A percentile compares a stretch with the other conserved stretches of the same genome.
Evolutionary conservation across 1,140 invertebrate species (phyloP).

Genomic region (Aphaenogaster rudis): DNA sequence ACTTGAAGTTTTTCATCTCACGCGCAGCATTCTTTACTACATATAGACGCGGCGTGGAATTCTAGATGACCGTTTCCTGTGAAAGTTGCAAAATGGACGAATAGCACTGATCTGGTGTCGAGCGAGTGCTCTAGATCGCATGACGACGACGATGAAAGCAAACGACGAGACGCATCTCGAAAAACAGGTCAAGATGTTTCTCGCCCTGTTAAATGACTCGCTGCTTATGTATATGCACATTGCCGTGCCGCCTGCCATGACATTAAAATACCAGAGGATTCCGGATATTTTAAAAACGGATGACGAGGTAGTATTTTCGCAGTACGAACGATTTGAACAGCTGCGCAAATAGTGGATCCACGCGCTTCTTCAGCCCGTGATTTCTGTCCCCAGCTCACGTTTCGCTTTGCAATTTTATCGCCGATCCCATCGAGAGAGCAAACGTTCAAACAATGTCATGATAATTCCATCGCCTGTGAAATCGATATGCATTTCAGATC

Average conservation of each 20-base stretch:
- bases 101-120: conserved; percentile 28
- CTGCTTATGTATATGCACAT: neutral
- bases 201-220: conserved; percentile 66
- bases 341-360: conserved; percentile 81
- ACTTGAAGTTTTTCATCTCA: conserved; percentile 38
- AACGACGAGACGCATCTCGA: conserved; percentile 12
- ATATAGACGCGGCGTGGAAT: conserved; percentile 45
- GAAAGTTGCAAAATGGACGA: conserved; percentile 59
- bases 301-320: conserved; percentile 81
- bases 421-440: neutral
- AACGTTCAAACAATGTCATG: conserved; percentile 2
- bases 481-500: conserved; percentile 26
- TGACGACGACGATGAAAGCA: conserved; percentile 8
- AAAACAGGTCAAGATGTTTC: conserved; percentile 72
- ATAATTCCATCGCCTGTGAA: conserved; percentile 10
- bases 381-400: conserved; percentile 73
- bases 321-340: conserved; percentile 80
- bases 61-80: conserved; percentile 51
- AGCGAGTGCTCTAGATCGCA: conserved; percentile 41
- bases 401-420: conserved; percentile 71
- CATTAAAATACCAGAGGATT: conserved; percentile 48
- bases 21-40: conserved; percentile 5
- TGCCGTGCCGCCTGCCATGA: neutral
- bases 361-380: conserved; percentile 72
- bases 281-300: conserved; percentile 80